Percentiles rank a stretch among this genome's conserved stretches.
phyloP scores from a whole-genome alignment of 2,888 invertebrate species.

The Zygothrica quintamaculata region DNA sequence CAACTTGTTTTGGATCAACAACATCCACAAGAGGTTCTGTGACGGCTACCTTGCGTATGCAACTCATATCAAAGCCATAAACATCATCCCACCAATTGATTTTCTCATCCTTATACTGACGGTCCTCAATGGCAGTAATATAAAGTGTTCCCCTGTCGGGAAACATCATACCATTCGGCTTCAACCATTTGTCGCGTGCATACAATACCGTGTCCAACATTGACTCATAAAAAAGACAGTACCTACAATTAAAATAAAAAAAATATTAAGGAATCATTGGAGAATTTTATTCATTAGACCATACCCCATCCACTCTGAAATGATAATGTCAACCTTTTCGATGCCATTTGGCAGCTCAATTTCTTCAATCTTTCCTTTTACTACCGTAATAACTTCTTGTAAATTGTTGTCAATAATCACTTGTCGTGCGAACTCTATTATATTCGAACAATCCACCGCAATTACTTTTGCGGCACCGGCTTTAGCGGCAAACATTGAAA shows the following conservation, averaged over 20 bases:
- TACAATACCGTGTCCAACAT: conserved; percentile 99
- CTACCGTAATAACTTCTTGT: conserved; percentile 91
- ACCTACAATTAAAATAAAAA: conserved; percentile 82
- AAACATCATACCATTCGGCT: conserved; percentile 95
- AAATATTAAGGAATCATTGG: background rate
- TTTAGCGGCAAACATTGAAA: conserved; percentile 99
- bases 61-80: conserved; percentile 99
- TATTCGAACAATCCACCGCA: conserved; percentile 99
- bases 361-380: conserved; percentile 97
- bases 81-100: conserved; percentile 99
- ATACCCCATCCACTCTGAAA: conserved; percentile 92
- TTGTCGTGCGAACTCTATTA: conserved; percentile 98
- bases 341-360: conserved; percentile 95
- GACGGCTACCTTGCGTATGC: conserved; percentile 98
- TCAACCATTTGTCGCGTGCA: conserved; percentile 99
- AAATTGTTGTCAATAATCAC: conserved; percentile 95
- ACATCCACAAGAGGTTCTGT: conserved; percentile 99
- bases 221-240: conserved; percentile 98
- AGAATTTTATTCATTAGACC: conserved; percentile 82
- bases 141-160: conserved; percentile 97
- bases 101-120: conserved; percentile 99
- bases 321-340: conserved; percentile 96
- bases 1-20: conserved; percentile 99
- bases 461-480: conserved; percentile 98
- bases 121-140: conserved; percentile 96